phyloP scores from a whole-genome alignment of 2,888 invertebrate species.

The Pseudococcus longispinus region DNA sequence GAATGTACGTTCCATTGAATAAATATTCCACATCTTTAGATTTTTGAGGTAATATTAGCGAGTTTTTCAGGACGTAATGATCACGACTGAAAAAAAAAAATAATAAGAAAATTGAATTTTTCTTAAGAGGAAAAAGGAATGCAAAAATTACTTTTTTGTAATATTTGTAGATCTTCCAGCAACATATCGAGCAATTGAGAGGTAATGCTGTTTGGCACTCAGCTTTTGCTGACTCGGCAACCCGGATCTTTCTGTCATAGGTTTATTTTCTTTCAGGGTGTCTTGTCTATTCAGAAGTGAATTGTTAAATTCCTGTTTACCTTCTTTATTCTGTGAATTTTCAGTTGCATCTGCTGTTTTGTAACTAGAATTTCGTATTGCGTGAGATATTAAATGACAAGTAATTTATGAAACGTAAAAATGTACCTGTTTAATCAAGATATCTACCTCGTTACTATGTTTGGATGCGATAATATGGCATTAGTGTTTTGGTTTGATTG shows the following conservation, averaged over 20 bases:
- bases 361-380: background rate
- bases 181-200: slow-evolving; percentile 80
- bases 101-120: background rate
- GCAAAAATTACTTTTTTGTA: slow-evolving; percentile 20
- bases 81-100: slow-evolving; percentile 35
- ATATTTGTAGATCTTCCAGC: slow-evolving; percentile 69
- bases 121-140: background rate
- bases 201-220: slow-evolving; percentile 77
- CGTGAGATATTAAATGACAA: background rate
- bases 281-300: slow-evolving; percentile 10
- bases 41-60: slow-evolving; percentile 3
- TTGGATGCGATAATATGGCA: slow-evolving; percentile 28
- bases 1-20: slow-evolving; percentile 4
- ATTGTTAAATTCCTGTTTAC: slow-evolving; percentile 3
- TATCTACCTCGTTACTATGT: slow-evolving; percentile 40
- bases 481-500: slow-evolving; percentile 47
- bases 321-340: slow-evolving; percentile 20
- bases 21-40: background rate
- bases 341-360: slow-evolving; percentile 34
- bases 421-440: background rate
- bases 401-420: background rate
- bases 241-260: slow-evolving; percentile 59
- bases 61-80: slow-evolving; percentile 43
- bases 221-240: slow-evolving; percentile 62
- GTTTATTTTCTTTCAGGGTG: slow-evolving; percentile 54